A percentile compares a stretch with the other conserved stretches of the same genome.
Conservation (phyloP, 2,797 vertebrate species). For the Falco naumanni region DNA sequence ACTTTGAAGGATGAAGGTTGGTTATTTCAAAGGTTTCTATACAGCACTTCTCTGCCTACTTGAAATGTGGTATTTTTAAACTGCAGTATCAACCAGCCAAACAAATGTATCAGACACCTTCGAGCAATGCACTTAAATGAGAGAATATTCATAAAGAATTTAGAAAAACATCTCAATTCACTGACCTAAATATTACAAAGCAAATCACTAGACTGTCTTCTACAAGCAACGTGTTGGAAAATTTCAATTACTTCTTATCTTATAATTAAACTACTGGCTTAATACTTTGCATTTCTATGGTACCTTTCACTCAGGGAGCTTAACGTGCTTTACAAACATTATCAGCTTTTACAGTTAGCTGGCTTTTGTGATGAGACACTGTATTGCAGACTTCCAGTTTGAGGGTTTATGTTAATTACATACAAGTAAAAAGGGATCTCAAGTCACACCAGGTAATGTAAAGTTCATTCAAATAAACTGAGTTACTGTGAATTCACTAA, state of each 20-base stretch:
- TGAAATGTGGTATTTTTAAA: conserved; percentile 54
- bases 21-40: conserved; percentile 56
- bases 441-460: conserved; percentile 2
- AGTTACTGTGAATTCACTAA: background rate
- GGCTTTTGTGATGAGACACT: conserved; percentile 33
- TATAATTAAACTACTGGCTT: conserved; percentile 62
- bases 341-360: conserved; percentile 48
- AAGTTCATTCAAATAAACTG: conserved; percentile 38
- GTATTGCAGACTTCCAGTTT: background rate
- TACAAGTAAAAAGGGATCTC: background rate
- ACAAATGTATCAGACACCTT: conserved; percentile 60
- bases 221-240: background rate
- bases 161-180: conserved; percentile 68
- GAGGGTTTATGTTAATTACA: conserved; percentile 19
- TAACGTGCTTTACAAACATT: conserved; percentile 41
- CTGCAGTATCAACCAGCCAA: conserved; percentile 63
- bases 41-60: conserved; percentile 33
- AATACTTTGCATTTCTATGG: conserved; percentile 48
- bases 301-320: conserved; percentile 52
- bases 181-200: conserved; percentile 76
- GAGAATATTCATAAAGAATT: conserved; percentile 70
- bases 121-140: conserved; percentile 64
- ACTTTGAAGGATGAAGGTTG: conserved; percentile 60
- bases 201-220: conserved; percentile 47
- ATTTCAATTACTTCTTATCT: conserved; percentile 68